phyloP scores from a whole-genome alignment of 2,113 vertebrate species.

The Anoura caudifer region DNA sequence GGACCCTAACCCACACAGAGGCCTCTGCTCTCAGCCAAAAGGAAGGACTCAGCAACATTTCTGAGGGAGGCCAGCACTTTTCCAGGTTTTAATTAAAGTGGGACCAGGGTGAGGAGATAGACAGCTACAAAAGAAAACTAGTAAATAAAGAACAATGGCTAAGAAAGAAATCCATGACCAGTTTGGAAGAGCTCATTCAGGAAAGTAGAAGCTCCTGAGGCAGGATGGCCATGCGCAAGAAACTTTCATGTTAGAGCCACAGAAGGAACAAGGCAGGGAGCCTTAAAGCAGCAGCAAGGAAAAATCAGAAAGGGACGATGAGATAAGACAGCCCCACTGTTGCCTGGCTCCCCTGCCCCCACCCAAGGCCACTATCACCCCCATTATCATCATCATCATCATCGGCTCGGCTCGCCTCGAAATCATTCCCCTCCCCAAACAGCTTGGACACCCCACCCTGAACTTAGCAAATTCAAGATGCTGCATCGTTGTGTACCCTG shows the following conservation, averaged over 20 bases:
- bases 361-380: not conserved
- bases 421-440: not conserved
- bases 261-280: not conserved
- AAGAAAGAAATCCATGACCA: not conserved
- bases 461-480: not conserved
- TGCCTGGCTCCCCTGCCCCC: accelerated
- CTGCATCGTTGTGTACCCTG: accelerated
- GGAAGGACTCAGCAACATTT: slow-evolving; percentile 44
- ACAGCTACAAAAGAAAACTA: slow-evolving; percentile 34
- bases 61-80: slow-evolving; percentile 42
- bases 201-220: not conserved
- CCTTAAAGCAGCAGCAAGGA: not conserved
- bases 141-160: not conserved
- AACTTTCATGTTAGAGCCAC: not conserved
- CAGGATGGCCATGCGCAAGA: not conserved
- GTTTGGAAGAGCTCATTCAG: not conserved
- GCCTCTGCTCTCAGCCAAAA: slow-evolving; percentile 18
- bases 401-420: not conserved
- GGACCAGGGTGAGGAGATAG: not conserved
- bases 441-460: accelerated
- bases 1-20: slow-evolving; percentile 30
- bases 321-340: not conserved
- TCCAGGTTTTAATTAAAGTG: slow-evolving; percentile 63
- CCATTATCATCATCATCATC: too few relatives aligned
- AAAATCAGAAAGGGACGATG: not conserved